phyloP scores from a whole-genome alignment of 1,140 invertebrate species.

The Ceratina australensis region DNA sequence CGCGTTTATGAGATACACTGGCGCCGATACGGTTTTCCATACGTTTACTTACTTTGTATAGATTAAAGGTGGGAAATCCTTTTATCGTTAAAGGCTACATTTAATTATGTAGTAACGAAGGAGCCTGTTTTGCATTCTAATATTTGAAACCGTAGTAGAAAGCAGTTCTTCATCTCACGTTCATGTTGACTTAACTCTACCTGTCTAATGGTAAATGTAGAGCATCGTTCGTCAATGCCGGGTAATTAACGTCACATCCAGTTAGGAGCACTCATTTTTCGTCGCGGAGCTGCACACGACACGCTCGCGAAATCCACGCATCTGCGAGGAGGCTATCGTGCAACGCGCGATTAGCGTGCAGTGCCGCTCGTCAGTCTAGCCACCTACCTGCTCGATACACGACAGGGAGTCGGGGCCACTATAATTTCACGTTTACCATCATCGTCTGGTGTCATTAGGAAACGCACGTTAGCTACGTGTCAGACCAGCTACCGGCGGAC shows the following conservation, averaged over 20 bases:
- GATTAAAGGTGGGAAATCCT: too few species aligned
- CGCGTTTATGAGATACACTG: constrained; percentile 42
- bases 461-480: constrained; percentile 54
- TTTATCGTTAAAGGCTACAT: too few species aligned
- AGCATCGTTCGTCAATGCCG: background rate
- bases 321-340: constrained; percentile 16
- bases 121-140: too few species aligned
- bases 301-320: constrained; percentile 17
- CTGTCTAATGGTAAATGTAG: constrained; percentile 26
- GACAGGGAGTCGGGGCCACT: constrained; percentile 47
- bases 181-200: constrained; percentile 18
- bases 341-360: constrained; percentile 47
- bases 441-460: constrained; percentile 52
- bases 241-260: constrained; percentile 32
- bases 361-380: constrained; percentile 38
- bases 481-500: constrained; percentile 47
- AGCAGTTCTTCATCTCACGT: too few species aligned
- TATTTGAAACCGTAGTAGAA: too few species aligned
- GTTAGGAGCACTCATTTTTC: constrained; percentile 44
- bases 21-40: constrained; percentile 24
- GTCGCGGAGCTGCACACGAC: background rate
- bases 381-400: constrained; percentile 60
- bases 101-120: too few species aligned
- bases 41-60: background rate
- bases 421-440: constrained; percentile 58